Conservation (phyloP, 2,113 vertebrate genomes). For the Hippocampus barbouri region DNA sequence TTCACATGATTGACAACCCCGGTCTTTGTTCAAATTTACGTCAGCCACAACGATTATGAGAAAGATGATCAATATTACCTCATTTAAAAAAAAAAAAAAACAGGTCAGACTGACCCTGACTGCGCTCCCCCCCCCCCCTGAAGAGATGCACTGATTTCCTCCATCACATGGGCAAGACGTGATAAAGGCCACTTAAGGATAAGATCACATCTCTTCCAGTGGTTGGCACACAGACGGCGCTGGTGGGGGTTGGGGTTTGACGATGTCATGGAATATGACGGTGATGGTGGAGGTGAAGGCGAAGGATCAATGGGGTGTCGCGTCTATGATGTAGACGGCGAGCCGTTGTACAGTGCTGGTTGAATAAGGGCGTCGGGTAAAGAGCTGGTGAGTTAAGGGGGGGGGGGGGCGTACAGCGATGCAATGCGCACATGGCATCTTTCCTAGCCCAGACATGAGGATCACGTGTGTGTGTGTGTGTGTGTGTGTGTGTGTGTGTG, state of each 20-base stretch:
- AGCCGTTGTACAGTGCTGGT: slow-evolving; percentile 46
- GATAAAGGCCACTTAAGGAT: slow-evolving; percentile 62
- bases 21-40: background rate
- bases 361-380: slow-evolving; percentile 43
- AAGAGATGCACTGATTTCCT: slow-evolving; percentile 26
- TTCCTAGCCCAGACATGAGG: slow-evolving; percentile 19
- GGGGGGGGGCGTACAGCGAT: slow-evolving; percentile 10
- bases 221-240: slow-evolving; percentile 37
- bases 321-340: slow-evolving; percentile 29
- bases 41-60: background rate
- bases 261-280: slow-evolving; percentile 26
- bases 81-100: background rate
- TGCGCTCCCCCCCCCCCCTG: slow-evolving; percentile 6
- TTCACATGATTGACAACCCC: background rate
- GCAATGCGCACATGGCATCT: slow-evolving; percentile 55
- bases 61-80: background rate
- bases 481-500: slow-evolving; percentile 24
- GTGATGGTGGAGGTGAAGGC: slow-evolving; percentile 3
- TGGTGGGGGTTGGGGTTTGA: slow-evolving; percentile 18
- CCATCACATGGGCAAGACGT: slow-evolving; percentile 47
- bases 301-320: slow-evolving; percentile 19
- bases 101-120: background rate
- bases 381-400: background rate
- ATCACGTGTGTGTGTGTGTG: slow-evolving; percentile 6
- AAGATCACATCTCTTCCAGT: slow-evolving; percentile 37